phyloP scores from a whole-genome alignment of 1,140 invertebrate genomes.

The Geopemphigus sp. region DNA sequence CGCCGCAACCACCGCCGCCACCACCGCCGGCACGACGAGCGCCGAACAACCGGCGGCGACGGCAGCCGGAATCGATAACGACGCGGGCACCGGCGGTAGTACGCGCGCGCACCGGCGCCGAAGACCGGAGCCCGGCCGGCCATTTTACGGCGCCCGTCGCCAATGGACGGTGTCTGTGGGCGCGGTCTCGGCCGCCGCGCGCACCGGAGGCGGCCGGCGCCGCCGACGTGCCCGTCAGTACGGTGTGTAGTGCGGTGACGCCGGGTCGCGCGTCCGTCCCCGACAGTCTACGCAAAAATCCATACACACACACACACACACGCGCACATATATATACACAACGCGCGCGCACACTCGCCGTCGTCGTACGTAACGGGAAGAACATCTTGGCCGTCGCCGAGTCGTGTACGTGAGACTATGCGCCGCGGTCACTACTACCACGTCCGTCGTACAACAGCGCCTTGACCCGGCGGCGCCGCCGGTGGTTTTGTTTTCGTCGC shows the following conservation, averaged over 20 bases:
- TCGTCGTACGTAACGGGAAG: too few species aligned
- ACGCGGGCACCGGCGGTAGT: background rate
- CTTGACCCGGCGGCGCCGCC: too few species aligned
- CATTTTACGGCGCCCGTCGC: slow-evolving; percentile 37
- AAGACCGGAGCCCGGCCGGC: slow-evolving; percentile 27
- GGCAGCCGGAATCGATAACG: slow-evolving; percentile 44
- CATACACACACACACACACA: too few species aligned
- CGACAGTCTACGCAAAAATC: background rate
- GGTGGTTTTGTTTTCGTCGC: too few species aligned
- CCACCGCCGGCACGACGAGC: background rate
- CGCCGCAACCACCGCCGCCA: too few species aligned
- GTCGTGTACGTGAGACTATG: too few species aligned
- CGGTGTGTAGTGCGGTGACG: slow-evolving; percentile 47
- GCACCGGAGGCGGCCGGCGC: background rate
- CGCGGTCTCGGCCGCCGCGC: background rate
- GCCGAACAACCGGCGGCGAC: background rate
- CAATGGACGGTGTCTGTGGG: slow-evolving; percentile 27
- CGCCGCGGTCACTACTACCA: too few species aligned
- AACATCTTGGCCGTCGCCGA: too few species aligned
- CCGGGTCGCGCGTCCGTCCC: slow-evolving; percentile 45
- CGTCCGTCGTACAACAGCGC: too few species aligned
- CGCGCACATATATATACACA: too few species aligned
- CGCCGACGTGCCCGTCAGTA: slow-evolving; percentile 20
- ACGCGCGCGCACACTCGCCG: too few species aligned
- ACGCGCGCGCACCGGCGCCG: background rate